A percentile compares a stretch with the other conserved stretches of the same genome.
Evolutionary conservation across 2,888 invertebrate genomes (phyloP).

Genomic region (Schizaphis graminum): DNA sequence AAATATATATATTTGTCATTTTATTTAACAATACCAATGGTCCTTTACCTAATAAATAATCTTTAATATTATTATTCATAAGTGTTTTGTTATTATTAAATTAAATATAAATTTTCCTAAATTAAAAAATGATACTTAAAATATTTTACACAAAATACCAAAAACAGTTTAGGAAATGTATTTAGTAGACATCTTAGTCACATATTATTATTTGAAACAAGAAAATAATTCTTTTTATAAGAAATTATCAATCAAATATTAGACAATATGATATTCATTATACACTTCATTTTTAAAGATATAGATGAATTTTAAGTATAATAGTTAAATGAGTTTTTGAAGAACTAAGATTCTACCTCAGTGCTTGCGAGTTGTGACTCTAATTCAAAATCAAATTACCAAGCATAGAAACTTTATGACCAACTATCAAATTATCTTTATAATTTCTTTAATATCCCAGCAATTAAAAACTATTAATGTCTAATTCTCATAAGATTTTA

Average conservation of each 20-base stretch:
- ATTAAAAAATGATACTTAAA: neutral
- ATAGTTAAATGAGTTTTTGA: neutral
- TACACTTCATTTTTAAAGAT: neutral
- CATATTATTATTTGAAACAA: too few species aligned
- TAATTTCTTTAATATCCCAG: neutral
- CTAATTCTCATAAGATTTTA: neutral
- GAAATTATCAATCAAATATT: neutral
- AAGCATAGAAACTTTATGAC: neutral
- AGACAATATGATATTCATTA: neutral
- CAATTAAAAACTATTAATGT: neutral
- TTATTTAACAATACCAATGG: neutral
- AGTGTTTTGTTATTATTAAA: neutral
- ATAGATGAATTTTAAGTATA: neutral
- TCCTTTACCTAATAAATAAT: neutral
- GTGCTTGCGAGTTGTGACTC: neutral
- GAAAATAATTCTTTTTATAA: too few species aligned
- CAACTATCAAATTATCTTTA: neutral
- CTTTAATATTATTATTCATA: neutral
- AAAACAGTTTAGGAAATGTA: neutral
- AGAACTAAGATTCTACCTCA: neutral
- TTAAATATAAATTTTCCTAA: neutral
- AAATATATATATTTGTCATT: neutral
- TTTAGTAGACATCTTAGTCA: neutral
- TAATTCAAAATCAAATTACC: slow-evolving; percentile 10
- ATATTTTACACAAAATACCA: neutral